Base-by-base conservation (phyloP, 2,113 vertebrate species). In the Zapus hudsonius region DNA sequence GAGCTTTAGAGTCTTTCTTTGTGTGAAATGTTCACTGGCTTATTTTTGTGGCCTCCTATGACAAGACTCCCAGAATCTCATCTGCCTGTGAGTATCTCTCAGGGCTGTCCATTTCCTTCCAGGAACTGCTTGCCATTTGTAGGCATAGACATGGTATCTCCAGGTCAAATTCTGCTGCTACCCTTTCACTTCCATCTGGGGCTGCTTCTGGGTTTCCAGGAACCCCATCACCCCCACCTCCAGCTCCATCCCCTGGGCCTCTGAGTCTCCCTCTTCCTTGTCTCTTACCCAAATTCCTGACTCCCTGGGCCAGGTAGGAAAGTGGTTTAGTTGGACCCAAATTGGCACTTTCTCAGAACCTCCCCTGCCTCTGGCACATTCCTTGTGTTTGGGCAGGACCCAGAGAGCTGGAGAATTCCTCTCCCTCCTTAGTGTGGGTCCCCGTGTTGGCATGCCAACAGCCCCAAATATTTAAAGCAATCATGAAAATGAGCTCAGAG, bases 391-490 rank as follows among this genome's bases (percentile, higher is more conserved):
- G 93, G 91, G 95, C 95, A 95, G 90, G 79, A 94, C 95, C 94
- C 95, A 96, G 80, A 80, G 87, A 87, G 69, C 78, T 70, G 17
- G 87, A 96, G 95, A 94, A 97, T 97, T 95, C 95, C 87, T 97
- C 93, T 93, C 95, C 84, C 90, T 96, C 91, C 96, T 95, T 96
- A 96, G 95, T 36, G 59, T 96, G 97, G 92, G 95, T 95, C 94
- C 87, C 90, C 11, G 7, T 96, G 97, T 97, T 95, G 97, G 96
- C 97, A 97, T 97, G 96, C 97, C 97, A 96, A 97, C 97, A 97
- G 97, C 79, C 87, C 96, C 96, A 97, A 97, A 97, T 97, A 97
- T 97, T 97, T 97, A 97, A 97, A 97, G 96, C 93, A 96, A 97
- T 97, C 97, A 95, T 96, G 94, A 96, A 96, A 96, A 95, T 95